phyloP scores from a whole-genome alignment of 2,888 invertebrate genomes.

The Apamea anceps region DNA sequence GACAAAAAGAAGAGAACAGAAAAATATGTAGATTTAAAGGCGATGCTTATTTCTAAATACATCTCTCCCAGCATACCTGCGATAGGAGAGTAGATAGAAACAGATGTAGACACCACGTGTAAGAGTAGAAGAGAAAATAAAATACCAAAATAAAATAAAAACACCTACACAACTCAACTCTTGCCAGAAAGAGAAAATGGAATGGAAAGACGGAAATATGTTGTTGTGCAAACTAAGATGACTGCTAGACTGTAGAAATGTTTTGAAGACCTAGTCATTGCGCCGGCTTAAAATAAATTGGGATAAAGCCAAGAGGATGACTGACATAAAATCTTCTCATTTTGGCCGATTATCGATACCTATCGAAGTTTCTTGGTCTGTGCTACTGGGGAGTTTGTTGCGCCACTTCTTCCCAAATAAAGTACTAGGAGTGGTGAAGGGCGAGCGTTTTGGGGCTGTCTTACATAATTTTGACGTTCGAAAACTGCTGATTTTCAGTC shows the following conservation, averaged over 20 bases:
- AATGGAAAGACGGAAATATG: background rate
- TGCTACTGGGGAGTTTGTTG: background rate
- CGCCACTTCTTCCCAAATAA: background rate
- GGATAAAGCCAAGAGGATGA: background rate
- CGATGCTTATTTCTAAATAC: background rate
- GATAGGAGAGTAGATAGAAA: background rate
- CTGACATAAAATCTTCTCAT: background rate
- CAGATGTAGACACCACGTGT: background rate
- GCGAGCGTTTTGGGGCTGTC: too few relatives aligned
- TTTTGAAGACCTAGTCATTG: background rate
- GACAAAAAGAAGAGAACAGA: background rate
- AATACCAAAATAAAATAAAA: background rate
- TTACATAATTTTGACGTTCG: too few relatives aligned
- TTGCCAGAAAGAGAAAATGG: background rate
- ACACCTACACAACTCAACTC: background rate
- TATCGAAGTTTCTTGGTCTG: background rate
- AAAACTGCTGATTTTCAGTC: background rate
- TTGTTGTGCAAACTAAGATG: background rate
- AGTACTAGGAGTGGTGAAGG: too few relatives aligned
- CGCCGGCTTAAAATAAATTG: background rate
- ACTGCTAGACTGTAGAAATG: background rate
- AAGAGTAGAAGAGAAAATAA: background rate
- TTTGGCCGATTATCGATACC: background rate
- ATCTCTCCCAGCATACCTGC: background rate
- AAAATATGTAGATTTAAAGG: background rate